phyloP scores from a whole-genome alignment of 2,113 vertebrate genomes.

The Theristicus caerulescens region DNA sequence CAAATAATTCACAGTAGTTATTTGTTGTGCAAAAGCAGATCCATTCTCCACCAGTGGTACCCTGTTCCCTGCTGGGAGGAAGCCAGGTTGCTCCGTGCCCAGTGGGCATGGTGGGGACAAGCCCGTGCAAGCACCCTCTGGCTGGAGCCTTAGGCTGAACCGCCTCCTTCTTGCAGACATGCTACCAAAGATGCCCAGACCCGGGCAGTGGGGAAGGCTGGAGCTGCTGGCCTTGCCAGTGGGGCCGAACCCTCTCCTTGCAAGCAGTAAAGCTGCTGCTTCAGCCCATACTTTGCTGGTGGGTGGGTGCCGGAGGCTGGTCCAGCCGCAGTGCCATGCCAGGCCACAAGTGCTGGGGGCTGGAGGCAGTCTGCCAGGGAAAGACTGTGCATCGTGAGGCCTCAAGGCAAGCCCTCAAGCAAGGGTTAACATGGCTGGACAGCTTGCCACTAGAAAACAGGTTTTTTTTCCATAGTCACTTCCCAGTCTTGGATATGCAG shows the following conservation, averaged over 20 bases:
- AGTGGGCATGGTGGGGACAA: fast-evolving
- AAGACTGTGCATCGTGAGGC: not conserved
- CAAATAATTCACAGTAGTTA: not conserved
- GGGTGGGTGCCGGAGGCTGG: fast-evolving
- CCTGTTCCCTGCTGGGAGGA: not conserved
- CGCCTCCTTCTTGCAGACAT: not conserved
- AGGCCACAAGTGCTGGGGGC: not conserved
- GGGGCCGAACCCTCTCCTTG: fast-evolving
- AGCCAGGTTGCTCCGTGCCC: not conserved
- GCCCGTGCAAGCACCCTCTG: fast-evolving
- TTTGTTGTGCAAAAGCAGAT: not conserved
- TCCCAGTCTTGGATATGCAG: not conserved
- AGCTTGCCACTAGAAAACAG: not conserved
- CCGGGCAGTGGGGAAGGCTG: fast-evolving
- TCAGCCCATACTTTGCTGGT: fast-evolving
- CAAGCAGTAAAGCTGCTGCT: not conserved
- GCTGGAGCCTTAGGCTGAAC: not conserved
- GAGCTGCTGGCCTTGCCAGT: not conserved
- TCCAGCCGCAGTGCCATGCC: not conserved
- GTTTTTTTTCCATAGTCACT: not conserved
- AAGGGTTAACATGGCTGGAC: constrained; percentile 13
- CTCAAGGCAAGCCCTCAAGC: not conserved
- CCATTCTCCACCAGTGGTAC: not conserved
- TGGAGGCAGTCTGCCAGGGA: not conserved
- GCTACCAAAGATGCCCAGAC: not conserved